Evolutionary conservation across 2,888 invertebrate genomes (phyloP), one percentile per base, ranked within the genome.

Genomic region (Nemotelus nigrinus): DNA sequence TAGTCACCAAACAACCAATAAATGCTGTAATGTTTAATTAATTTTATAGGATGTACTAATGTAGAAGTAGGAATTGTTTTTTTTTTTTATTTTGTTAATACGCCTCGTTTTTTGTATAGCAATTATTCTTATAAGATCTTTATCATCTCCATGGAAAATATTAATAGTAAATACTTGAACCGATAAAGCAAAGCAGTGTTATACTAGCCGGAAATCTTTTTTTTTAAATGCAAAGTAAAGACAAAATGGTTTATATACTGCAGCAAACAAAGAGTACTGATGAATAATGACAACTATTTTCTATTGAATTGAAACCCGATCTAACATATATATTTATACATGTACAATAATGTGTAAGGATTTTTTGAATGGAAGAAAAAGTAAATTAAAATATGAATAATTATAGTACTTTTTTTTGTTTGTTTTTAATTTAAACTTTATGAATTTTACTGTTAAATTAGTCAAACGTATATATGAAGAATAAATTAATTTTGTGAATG

Each of bases 241-340:
- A 25, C 25, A 25, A 25, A 25, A 25, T 25, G 25, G 25, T 25
- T 25, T 25, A 25, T 25, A 25, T 25, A 25, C 25, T 25, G 25
- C 25, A 25, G 25, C 25, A 25, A 25, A 25, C 25, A 25, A 70
- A 57, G 41, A 60, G 63, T 63, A 74, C 60, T 60, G 50, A 25
- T 25, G 25, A 74, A 74, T 47, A 25, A 74, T 74, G 74, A 74
- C 74, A 74, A 74, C 74, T 74, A 74, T 74, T 74, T 74, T 74
- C 74, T 74, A 74, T 74, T n/a, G 60, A 43, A 74, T 74, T 63
- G 60, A 71, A 60, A 74, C 25, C n/a, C 60, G 63, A 41, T 63
- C 74, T 60, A n/a, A n/a, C n/a, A n/a, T n/a, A 63, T 74, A 74
- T 68, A 48, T 70, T 70, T 70, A 55, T 70, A 60, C 41, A 70